A percentile compares a stretch with the other conserved stretches of the same genome.
Evolutionary conservation across 1,140 invertebrate genomes (phyloP).

Genomic region (Sinonovacula constricta): DNA sequence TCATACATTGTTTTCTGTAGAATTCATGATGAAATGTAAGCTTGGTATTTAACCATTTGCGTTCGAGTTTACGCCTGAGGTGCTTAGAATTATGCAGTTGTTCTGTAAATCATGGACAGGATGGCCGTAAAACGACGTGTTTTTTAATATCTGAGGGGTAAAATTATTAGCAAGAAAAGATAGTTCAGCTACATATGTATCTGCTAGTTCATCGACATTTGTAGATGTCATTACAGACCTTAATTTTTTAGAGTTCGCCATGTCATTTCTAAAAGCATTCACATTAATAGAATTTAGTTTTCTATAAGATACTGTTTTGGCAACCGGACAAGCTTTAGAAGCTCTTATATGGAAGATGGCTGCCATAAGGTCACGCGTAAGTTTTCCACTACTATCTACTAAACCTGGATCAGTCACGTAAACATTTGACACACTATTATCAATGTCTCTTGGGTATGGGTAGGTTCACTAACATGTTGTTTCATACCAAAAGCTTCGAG

Average conservation of each 20-base stretch:
- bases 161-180: background rate
- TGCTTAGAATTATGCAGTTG: too few species aligned
- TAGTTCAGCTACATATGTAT: background rate
- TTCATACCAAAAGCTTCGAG: conserved; percentile 17
- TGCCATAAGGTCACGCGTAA: background rate
- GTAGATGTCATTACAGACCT: too few species aligned
- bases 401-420: background rate
- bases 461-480: conserved; percentile 26
- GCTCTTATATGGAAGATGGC: background rate
- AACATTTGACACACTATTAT: background rate
- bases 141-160: conserved; percentile 3
- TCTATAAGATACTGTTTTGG: background rate
- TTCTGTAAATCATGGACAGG: too few species aligned
- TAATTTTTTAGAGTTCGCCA: background rate
- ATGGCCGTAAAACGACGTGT: background rate
- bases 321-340: background rate
- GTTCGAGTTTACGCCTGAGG: conserved; percentile 15
- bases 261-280: background rate
- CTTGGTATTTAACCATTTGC: too few species aligned
- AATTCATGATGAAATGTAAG: too few species aligned
- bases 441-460: conserved; percentile 33
- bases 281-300: background rate
- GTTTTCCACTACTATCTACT: background rate
- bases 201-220: too few species aligned
- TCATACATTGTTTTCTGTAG: too few species aligned